Percentiles rank a stretch among this genome's conserved stretches.
Conservation (phyloP, 1,140 invertebrate species). For the Saccostrea glomerata region DNA sequence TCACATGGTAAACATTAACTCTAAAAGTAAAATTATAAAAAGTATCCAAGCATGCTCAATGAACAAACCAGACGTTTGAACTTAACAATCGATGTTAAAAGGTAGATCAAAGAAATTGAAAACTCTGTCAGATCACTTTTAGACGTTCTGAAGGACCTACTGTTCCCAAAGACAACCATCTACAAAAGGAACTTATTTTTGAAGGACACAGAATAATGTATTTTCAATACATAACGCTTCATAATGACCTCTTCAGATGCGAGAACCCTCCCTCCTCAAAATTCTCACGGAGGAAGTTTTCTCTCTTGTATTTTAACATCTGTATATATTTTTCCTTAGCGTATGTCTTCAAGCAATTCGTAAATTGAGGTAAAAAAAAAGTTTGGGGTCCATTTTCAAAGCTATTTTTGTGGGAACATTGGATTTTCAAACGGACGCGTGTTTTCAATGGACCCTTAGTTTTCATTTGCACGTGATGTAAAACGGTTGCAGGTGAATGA, state of each 20-base stretch:
- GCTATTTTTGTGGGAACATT: background rate
- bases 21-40: background rate
- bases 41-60: slow-evolving; percentile 8
- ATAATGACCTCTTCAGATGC: slow-evolving; percentile 45
- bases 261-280: background rate
- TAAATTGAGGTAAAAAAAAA: slow-evolving; percentile 25
- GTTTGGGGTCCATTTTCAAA: slow-evolving; percentile 19
- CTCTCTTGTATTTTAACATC: slow-evolving; percentile 26
- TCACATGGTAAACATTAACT: background rate
- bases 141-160: background rate
- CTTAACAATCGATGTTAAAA: slow-evolving; percentile 9
- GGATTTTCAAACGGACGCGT: slow-evolving; percentile 14
- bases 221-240: slow-evolving; percentile 50
- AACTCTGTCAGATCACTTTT: slow-evolving; percentile 11
- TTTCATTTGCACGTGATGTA: background rate
- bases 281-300: slow-evolving; percentile 43
- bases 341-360: slow-evolving; percentile 37
- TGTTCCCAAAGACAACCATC: slow-evolving; percentile 5
- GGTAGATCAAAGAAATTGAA: background rate
- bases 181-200: background rate
- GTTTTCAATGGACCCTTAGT: background rate
- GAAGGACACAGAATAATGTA: slow-evolving; percentile 44
- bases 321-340: slow-evolving; percentile 34
- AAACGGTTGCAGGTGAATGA: slow-evolving; percentile 3
- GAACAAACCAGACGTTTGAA: slow-evolving; percentile 3